These are phyloP conservation scores for Aleiodes alternator DNA, from an alignment of 2,888 invertebrate species.

Conservation along the genomic window DNA sequence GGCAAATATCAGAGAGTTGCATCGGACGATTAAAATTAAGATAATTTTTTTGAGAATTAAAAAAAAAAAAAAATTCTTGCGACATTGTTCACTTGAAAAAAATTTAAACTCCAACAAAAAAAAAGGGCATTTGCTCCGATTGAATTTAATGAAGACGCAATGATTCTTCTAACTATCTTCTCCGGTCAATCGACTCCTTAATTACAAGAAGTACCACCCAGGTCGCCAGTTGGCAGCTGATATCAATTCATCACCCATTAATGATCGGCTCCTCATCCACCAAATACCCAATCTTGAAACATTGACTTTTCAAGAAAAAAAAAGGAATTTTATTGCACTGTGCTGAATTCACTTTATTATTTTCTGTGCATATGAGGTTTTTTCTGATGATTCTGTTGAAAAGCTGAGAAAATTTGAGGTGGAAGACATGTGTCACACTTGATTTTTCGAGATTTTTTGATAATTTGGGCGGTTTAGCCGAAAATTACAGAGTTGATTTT, in stretches of 20 bases:
- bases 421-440: too few species aligned
- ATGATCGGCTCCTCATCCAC: background rate
- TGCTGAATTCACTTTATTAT: conserved; percentile 5
- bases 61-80: too few species aligned
- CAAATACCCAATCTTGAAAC: background rate
- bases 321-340: conserved; percentile 15
- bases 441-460: too few species aligned
- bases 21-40: too few species aligned
- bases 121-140: too few species aligned
- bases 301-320: background rate
- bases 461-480: too few species aligned
- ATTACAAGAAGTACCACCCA: conserved; percentile 8
- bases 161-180: conserved; percentile 56
- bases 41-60: too few species aligned
- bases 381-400: too few species aligned
- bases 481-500: too few species aligned
- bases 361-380: background rate
- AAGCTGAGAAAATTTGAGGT: too few species aligned
- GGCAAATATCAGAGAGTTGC: background rate
- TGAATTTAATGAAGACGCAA: conserved; percentile 68
- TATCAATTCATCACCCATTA: conserved; percentile 3
- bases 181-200: background rate
- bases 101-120: too few species aligned
- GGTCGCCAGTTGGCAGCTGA: conserved; percentile 8
- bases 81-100: too few species aligned